Base-by-base conservation (phyloP, 2,888 invertebrate genomes). In the Lasioglossum leucozonium region DNA sequence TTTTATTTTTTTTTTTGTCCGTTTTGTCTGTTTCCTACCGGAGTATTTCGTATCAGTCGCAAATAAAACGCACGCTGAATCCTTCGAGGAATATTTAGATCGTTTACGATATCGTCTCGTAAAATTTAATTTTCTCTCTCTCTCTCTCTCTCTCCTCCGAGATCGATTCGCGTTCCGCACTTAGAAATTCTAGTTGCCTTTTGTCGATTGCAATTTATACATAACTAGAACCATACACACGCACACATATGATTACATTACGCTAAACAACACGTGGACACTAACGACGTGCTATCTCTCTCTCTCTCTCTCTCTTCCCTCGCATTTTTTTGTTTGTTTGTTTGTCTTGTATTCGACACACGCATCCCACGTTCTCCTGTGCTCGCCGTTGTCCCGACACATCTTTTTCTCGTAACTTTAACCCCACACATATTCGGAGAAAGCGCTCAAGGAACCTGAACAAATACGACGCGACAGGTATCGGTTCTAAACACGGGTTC, bases 181-280 rank as follows among this genome's bases (percentile, higher is more conserved):
- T 75, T 80, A 8, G 40, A 81, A 81, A 82, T 77, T 77, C 51
- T n/a, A 58, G 78, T 73, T 55, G 34, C 30, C 37, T 77, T n/a
- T 51, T 67, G 18, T 71, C 72, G 78, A 74, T 74, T 72, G 81
- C 79, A 78, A 34, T 74, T 75, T 79, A 77, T 79, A 79, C 58
- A 67, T 77, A 71, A 72, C 37, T 79, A 76, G 71, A 80, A 81
- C 22, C 83, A 81, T 77, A 75, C 77, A 77, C 65, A 72, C 85
- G 74, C 77, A 77, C 65, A 69, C 85, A 78, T 72, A 71, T 77
- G 72, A 77, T 85, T 79, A 78, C 78, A 62, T 88, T 79, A 83
- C 30, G 74, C 69, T 77, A 83, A 67, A 84, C 80, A 78, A 79
- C n/a, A n/a, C 78, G 78, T 62, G 77, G 40, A 86, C 55, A 80